Evolutionary conservation across 53 echinoderm and acorn worm species (phyloP).

Genomic region (Arbacia lixula): DNA sequence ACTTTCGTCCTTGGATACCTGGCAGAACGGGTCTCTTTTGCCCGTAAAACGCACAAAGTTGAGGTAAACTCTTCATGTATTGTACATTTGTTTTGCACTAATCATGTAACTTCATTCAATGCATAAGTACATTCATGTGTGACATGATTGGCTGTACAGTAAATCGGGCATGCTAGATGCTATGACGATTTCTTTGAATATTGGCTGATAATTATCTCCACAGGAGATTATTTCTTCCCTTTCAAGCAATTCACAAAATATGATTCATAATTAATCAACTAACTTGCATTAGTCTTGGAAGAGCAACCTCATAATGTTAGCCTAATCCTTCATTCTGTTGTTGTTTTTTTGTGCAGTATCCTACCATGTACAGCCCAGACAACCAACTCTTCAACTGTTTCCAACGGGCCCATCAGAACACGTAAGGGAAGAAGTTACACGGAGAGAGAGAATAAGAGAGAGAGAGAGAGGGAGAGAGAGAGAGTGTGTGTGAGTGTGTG

Average conservation of each 20-base stretch:
- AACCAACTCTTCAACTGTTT: constrained; percentile 74
- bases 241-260: too few species aligned
- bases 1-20: constrained; percentile 23
- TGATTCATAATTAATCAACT: too few species aligned
- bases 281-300: too few species aligned
- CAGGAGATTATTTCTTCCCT: too few species aligned
- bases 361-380: constrained; percentile 87
- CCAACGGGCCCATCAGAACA: constrained; percentile 87
- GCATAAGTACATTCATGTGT: too few species aligned
- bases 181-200: background rate
- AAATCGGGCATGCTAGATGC: background rate
- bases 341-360: constrained; percentile 64
- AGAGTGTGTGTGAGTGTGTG: too few species aligned
- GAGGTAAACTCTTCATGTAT: constrained; percentile 34
- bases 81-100: background rate
- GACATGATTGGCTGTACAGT: too few species aligned
- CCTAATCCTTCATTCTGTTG: too few species aligned
- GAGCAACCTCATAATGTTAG: too few species aligned
- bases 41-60: constrained; percentile 45
- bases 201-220: too few species aligned
- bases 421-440: constrained; percentile 61
- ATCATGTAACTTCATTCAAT: too few species aligned
- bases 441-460: background rate
- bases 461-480: too few species aligned
- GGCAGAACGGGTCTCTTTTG: constrained; percentile 27